Evolutionary conservation across 1,140 invertebrate species (phyloP).

Genomic region (Temnothorax longispinosus): DNA sequence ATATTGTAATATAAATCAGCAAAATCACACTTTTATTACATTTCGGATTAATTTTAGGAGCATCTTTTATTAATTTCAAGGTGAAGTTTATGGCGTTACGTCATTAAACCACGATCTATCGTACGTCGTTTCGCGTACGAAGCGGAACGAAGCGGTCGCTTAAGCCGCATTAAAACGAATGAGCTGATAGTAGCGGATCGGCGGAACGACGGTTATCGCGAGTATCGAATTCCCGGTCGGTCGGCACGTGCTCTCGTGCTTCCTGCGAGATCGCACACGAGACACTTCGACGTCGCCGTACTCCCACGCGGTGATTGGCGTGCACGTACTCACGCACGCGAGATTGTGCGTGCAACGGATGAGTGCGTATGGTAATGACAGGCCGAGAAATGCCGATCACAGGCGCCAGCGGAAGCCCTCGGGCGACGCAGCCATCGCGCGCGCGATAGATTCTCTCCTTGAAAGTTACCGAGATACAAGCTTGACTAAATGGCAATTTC

Average conservation of each 20-base stretch:
- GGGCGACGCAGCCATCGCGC: conserved; percentile 75
- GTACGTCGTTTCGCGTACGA: neutral
- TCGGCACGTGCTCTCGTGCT: conserved; percentile 53
- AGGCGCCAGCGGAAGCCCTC: conserved; percentile 79
- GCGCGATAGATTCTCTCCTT: conserved; percentile 63
- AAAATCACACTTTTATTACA: neutral
- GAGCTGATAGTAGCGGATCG: conserved; percentile 47
- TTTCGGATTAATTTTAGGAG: neutral
- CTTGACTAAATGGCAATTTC: conserved; percentile 10
- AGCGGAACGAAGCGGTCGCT: conserved; percentile 37
- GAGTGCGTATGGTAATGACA: conserved; percentile 83
- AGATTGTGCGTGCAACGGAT: conserved; percentile 80
- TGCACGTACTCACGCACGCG: conserved; percentile 79
- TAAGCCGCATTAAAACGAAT: conserved; percentile 45
- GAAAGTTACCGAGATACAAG: conserved; percentile 51
- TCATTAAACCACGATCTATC: conserved; percentile 29
- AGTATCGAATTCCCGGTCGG: conserved; percentile 41
- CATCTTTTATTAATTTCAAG: conserved; percentile 27
- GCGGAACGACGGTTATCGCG: conserved; percentile 18
- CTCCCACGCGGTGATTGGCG: conserved; percentile 76
- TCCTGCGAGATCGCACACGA: conserved; percentile 57
- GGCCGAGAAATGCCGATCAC: conserved; percentile 78
- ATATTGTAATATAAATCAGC: neutral
- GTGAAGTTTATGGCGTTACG: neutral
- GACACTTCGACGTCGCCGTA: conserved; percentile 70